Evolutionary conservation across 1,140 invertebrate species (phyloP), one percentile per base, ranked within the genome.

Genomic region (Bombus pyrosoma): DNA sequence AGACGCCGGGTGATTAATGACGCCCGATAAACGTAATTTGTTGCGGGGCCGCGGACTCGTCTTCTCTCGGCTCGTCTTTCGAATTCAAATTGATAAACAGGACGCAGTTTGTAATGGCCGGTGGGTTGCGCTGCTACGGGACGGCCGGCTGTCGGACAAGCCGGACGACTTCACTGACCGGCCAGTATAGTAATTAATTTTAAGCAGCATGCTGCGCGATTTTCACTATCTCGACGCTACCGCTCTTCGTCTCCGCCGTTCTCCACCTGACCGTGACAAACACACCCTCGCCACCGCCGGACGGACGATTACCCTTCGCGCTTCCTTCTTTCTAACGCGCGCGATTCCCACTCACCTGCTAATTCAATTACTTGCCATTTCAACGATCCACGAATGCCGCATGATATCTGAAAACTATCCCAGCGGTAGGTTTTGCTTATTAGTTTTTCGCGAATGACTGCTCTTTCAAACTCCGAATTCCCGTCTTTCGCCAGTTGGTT

Each of bases 161-260:
- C 64, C 47, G 91, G 87, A 94, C 91, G 92, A 93, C 93, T 89
- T 94, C 91, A 93, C 92, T 92, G 92, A 91, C 76, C 87, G 87
- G 91, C 86, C 91, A 91, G 92, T 91, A 92, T 86, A 91, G 90
- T 93, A 94, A 94, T 95, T 94, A 94, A 94, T 95, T 94, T 92
- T 91, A 91, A 93, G 91, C 94, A 92, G 90, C 91, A 91, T 62
- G 91, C 80, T 79, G 86, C 84, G 87, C 88, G 88, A 90, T 90
- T 91, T 91, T 92, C 87, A 84, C 89, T 86, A 88, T 86, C 81
- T 88, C 85, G 77, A 68, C 12, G 71, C 71, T 12, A 28, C 41
- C 77, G 72, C 73, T 47, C 81, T 62, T 81, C 78, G n/a, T n/a
- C 43, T 62, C 47, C 80, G 9, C 5, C 79, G 37, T 43, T 22